Evolutionary conservation across 2,113 vertebrate genomes (phyloP), one percentile per base, ranked within the genome.

Genomic region (Jacana jacana): DNA sequence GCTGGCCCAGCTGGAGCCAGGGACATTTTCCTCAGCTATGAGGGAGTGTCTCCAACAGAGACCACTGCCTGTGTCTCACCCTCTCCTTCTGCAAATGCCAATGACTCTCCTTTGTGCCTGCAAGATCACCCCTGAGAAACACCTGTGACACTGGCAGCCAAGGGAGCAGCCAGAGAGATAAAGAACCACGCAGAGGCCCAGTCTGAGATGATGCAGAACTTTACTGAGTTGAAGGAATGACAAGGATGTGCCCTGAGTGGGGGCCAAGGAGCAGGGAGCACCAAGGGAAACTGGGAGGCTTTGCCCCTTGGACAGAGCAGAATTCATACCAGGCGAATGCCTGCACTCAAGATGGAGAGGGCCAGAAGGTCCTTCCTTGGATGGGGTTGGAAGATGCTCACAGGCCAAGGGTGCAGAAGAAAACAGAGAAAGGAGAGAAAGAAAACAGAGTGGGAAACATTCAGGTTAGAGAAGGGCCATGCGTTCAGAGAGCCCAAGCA

Each of bases 91-190:
- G n/a, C n/a, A n/a, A n/a, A n/a, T n/a, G n/a, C n/a, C n/a, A n/a
- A n/a, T n/a, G n/a, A n/a, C n/a, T n/a, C n/a, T n/a, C n/a, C n/a
- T n/a, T n/a, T n/a, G n/a, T n/a, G n/a, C n/a, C n/a, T n/a, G n/a
- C n/a, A n/a, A n/a, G n/a, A n/a, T n/a, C n/a, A n/a, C n/a, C n/a
- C n/a, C n/a, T n/a, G n/a, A n/a, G n/a, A n/a, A n/a, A n/a, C n/a
- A n/a, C n/a, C n/a, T n/a, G n/a, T n/a, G n/a, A n/a, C n/a, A n/a
- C n/a, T n/a, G n/a, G n/a, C n/a, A n/a, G 13, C 39, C 10, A 13
- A 40, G 40, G 13, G 11, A 19, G 4, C 0, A 0, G 7, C 7
- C 3, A 8, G 10, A 39, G 30, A 42, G n/a, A 44, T 11, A 81
- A 68, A 27, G 37, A 93, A 88, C 52, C 7, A 40, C 10, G 40